A percentile compares a stretch with the other conserved stretches of the same genome.
These are phyloP conservation scores for Mormyrops attenuatus DNA, from an alignment of 2,797 vertebrate genomes.

Conservation along the genomic window DNA sequence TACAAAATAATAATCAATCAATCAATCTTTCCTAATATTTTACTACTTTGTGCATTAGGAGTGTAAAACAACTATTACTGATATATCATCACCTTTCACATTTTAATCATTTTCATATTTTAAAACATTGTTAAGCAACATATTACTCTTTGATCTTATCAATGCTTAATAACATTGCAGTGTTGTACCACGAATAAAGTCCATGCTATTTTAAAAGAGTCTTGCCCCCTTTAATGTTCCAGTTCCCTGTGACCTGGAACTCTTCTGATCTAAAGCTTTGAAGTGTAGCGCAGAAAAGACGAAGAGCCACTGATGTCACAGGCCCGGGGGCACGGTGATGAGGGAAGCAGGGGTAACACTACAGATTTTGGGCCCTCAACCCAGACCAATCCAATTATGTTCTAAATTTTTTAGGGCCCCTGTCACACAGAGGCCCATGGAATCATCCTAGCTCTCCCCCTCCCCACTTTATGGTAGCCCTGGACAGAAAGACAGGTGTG, in stretches of 20 bases:
- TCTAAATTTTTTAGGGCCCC: neutral
- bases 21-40: neutral
- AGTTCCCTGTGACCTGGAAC: slow-evolving; percentile 46
- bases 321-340: neutral
- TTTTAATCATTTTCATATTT: neutral
- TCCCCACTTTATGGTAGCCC: neutral
- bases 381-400: neutral
- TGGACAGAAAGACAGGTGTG: slow-evolving; percentile 15
- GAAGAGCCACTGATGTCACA: neutral
- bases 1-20: neutral
- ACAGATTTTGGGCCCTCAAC: neutral
- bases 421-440: neutral
- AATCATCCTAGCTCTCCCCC: neutral
- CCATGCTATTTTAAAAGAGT: slow-evolving; percentile 41
- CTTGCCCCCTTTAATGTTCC: slow-evolving; percentile 25
- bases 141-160: neutral
- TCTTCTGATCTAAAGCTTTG: slow-evolving; percentile 44
- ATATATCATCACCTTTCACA: neutral
- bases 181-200: slow-evolving; percentile 51
- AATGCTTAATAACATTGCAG: neutral
- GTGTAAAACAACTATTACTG: neutral
- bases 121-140: neutral
- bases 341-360: neutral
- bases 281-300: slow-evolving; percentile 28
- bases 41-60: neutral